Conservation (phyloP, 1,140 invertebrate species). For the Lordiphosa mommai region DNA sequence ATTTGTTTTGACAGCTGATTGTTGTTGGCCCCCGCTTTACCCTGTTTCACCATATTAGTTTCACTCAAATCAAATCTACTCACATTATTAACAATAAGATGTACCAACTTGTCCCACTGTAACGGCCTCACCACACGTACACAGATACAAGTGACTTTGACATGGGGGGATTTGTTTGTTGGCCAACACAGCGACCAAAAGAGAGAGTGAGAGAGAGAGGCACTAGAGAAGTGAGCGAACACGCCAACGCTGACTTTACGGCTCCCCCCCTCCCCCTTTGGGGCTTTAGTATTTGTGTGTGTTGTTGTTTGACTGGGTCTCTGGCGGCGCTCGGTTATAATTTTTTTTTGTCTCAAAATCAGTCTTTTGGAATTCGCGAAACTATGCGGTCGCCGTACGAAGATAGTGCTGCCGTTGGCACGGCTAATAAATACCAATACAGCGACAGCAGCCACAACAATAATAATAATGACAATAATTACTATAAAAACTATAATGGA, state of each 20-base stretch:
- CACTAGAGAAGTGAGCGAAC: constrained; percentile 22
- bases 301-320: constrained; percentile 22
- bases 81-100: too few relatives aligned
- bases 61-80: too few relatives aligned
- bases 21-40: too few relatives aligned
- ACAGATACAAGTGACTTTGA: constrained; percentile 7
- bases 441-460: constrained; percentile 21
- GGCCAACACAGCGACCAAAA: constrained; percentile 27
- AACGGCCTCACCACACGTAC: neutral
- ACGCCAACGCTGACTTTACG: constrained; percentile 60
- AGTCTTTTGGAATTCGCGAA: constrained; percentile 76
- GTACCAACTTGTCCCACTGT: too few relatives aligned
- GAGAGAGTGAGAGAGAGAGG: constrained; percentile 18
- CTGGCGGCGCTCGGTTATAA: constrained; percentile 22
- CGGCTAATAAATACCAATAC: constrained; percentile 63
- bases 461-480: constrained; percentile 66
- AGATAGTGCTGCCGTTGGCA: constrained; percentile 50
- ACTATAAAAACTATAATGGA: constrained; percentile 57
- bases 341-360: constrained; percentile 39
- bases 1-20: too few relatives aligned
- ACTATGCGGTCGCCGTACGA: constrained; percentile 72
- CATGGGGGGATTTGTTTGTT: constrained; percentile 48
- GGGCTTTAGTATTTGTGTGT: constrained; percentile 27
- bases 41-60: too few relatives aligned
- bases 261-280: constrained; percentile 1